A percentile compares a stretch with the other conserved stretches of the same genome.
phyloP scores from a whole-genome alignment of 2,797 vertebrate genomes.

The Gambusia yucatana region DNA sequence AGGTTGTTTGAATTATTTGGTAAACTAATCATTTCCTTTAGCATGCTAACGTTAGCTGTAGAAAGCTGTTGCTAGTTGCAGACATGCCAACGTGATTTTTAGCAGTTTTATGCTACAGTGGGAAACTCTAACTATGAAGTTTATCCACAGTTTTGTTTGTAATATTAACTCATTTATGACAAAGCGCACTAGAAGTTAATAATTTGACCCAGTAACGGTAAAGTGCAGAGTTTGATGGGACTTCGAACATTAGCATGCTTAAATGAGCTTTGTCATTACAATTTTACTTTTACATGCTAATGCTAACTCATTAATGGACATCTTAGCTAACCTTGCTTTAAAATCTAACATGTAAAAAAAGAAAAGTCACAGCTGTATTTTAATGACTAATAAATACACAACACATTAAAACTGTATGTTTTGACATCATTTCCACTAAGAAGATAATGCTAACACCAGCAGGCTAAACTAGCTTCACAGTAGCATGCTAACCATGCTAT shows the following conservation, averaged over 20 bases:
- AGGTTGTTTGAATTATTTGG: not conserved
- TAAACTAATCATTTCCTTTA: not conserved
- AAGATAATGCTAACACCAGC: not conserved
- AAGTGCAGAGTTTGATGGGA: not conserved
- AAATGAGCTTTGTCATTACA: not conserved
- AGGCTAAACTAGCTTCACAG: not conserved
- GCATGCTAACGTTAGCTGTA: not conserved
- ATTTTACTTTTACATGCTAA: not conserved
- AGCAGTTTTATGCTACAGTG: not conserved
- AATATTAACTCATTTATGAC: not conserved
- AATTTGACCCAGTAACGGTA: not conserved
- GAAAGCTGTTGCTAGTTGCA: not conserved
- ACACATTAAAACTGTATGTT: not conserved
- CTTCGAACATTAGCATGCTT: not conserved
- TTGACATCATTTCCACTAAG: not conserved
- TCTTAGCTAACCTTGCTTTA: not conserved
- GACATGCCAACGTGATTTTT: not conserved
- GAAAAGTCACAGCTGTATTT: not conserved
- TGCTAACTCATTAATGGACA: not conserved
- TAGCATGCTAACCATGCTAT: not conserved
- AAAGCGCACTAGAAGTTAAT: not conserved
- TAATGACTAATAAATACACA: not conserved
- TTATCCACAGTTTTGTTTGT: not conserved
- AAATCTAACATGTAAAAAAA: not conserved
- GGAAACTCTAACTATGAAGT: not conserved